Conservation (phyloP, 1,140 invertebrate species). For the Drosophila equinoxialis region DNA sequence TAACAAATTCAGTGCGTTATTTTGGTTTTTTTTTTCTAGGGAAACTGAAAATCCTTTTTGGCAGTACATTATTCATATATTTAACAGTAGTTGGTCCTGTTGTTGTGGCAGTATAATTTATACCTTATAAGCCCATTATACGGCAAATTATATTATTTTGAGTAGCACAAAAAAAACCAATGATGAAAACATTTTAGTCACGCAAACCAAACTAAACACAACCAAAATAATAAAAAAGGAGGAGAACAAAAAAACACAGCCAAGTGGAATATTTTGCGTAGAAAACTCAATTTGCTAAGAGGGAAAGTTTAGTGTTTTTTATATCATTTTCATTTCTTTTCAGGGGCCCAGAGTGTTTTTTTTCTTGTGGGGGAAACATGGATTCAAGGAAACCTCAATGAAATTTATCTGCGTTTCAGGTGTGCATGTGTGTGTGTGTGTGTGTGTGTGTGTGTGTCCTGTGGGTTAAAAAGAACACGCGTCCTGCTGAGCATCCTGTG, state of each 20-base stretch:
- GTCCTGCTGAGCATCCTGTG: slow-evolving; percentile 56
- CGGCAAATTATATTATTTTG: slow-evolving; percentile 61
- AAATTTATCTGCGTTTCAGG: slow-evolving; percentile 31
- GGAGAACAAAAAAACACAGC: slow-evolving; percentile 6
- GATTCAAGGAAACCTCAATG: slow-evolving; percentile 25
- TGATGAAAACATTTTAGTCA: slow-evolving; percentile 66
- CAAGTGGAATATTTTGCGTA: slow-evolving; percentile 58
- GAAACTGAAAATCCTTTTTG: slow-evolving; percentile 23
- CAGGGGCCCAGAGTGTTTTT: not conserved
- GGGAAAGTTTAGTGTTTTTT: slow-evolving; percentile 11
- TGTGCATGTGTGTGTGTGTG: not conserved
- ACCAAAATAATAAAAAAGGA: slow-evolving; percentile 6
- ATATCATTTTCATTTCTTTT: too few species aligned
- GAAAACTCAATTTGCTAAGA: slow-evolving; percentile 63
- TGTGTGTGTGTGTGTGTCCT: slow-evolving; percentile 1
- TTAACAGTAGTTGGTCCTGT: slow-evolving; percentile 24
- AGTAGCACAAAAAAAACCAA: slow-evolving; percentile 27
- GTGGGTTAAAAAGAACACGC: slow-evolving; percentile 28
- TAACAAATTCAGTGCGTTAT: not conserved
- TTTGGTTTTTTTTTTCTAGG: not conserved
- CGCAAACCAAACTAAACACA: slow-evolving; percentile 40
- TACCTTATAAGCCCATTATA: slow-evolving; percentile 54
- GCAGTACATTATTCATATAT: slow-evolving; percentile 54
- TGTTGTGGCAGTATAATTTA: slow-evolving; percentile 55
- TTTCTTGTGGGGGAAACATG: not conserved